phyloP scores from a whole-genome alignment of 2,888 invertebrate genomes.

The Euclidia mi region DNA sequence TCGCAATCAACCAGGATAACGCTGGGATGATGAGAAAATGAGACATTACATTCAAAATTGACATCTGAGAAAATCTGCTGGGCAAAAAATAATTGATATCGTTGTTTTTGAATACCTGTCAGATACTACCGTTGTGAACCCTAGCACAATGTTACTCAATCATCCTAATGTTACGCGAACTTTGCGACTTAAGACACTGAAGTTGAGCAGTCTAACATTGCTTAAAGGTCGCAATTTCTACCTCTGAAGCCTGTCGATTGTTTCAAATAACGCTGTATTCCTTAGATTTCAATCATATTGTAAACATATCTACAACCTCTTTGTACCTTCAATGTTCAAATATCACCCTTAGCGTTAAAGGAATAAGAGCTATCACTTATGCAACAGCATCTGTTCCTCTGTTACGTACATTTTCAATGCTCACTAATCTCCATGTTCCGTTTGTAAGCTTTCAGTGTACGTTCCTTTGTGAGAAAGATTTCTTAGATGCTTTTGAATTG shows the following conservation, averaged over 20 bases:
- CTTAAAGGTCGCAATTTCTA: not conserved
- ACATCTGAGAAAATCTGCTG: too few relatives aligned
- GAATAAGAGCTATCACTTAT: constrained; percentile 32
- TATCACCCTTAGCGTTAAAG: constrained; percentile 10
- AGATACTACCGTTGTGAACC: too few relatives aligned
- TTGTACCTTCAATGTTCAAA: constrained; percentile 31
- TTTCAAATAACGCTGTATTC: constrained; percentile 28
- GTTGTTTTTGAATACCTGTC: too few relatives aligned
- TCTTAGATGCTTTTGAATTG: constrained; percentile 34
- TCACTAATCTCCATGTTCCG: constrained; percentile 57
- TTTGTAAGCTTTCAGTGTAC: constrained; percentile 50
- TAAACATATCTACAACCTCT: constrained; percentile 26
- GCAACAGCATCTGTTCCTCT: constrained; percentile 26
- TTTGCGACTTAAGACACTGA: too few relatives aligned
- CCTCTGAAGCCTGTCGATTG: constrained; percentile 29
- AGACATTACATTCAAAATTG: too few relatives aligned
- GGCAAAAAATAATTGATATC: too few relatives aligned
- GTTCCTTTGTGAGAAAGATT: constrained; percentile 51
- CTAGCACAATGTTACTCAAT: too few relatives aligned
- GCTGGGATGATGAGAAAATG: too few relatives aligned
- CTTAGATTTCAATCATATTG: constrained; percentile 48
- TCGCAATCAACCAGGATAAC: too few relatives aligned
- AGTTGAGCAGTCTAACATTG: too few relatives aligned
- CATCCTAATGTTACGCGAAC: too few relatives aligned
- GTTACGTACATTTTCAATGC: constrained; percentile 46